Conservation (phyloP, 2,888 invertebrate genomes). For the Cephus rjabovi region DNA sequence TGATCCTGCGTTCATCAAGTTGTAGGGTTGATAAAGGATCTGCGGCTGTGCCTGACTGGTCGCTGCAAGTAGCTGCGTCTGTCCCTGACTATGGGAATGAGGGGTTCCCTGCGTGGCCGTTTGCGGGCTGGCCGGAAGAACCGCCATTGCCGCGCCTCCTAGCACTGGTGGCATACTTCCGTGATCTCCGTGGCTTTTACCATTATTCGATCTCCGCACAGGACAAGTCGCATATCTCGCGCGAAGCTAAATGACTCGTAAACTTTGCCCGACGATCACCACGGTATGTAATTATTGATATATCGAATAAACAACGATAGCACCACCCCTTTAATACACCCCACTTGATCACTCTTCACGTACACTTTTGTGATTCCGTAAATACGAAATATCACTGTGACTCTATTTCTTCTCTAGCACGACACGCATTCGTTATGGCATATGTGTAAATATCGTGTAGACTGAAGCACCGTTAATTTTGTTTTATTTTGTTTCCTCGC, state of each 20-base stretch:
- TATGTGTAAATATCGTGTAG: background rate
- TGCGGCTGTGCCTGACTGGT: constrained; percentile 50
- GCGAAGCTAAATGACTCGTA: background rate
- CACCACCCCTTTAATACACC: constrained; percentile 6
- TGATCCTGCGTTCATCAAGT: constrained; percentile 51
- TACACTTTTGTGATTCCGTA: background rate
- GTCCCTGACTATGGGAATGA: constrained; percentile 53
- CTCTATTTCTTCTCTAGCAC: background rate
- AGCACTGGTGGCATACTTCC: constrained; percentile 64
- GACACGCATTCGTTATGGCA: background rate
- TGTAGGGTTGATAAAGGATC: constrained; percentile 63
- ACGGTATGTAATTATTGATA: background rate
- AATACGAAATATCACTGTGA: background rate
- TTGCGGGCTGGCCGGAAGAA: constrained; percentile 66
- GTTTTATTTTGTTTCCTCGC: background rate
- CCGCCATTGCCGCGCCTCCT: constrained; percentile 66
- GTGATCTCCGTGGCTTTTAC: constrained; percentile 13
- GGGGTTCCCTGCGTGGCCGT: constrained; percentile 63
- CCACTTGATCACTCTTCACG: constrained; percentile 11
- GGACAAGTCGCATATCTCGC: background rate
- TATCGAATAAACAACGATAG: background rate
- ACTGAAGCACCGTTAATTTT: background rate
- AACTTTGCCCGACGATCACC: background rate
- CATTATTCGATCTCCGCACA: constrained; percentile 15
- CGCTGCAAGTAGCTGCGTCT: constrained; percentile 48